Evolutionary conservation across 2,113 vertebrate genomes (phyloP), one percentile per base, ranked within the genome.

Genomic region (Guaruba guarouba): DNA sequence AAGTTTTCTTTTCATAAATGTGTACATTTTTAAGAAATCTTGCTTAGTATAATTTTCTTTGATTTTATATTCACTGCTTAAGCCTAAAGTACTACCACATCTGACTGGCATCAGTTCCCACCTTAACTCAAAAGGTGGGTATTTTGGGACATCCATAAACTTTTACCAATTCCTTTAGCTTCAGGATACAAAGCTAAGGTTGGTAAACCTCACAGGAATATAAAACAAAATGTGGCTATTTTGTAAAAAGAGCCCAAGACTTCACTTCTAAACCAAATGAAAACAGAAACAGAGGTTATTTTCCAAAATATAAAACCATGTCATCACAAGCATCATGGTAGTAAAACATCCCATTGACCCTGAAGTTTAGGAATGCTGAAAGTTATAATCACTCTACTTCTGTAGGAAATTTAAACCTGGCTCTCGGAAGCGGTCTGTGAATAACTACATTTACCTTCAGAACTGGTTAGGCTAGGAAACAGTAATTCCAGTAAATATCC

Each of bases 351-450:
- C 23, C 33, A 41, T 6, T 18, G 46, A 57, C 31, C 10, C 7
- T 52, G 31, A 71, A 55, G 13, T 19, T 79, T 20, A 66, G 8
- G 29, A 35, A 82, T 66, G 33, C 17, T 18, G 9, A 27, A 78
- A 78, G 66, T 63, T 59, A 52, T 8, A 68, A 82, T 68, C 17
- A 31, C 23, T 55, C 28, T 62, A 44, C 28, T 82, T 57, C 27
- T 5, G 2, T 28, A 44, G 41, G 55, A 57, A 44, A 54, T 0
- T 1, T 33, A 44, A 87, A 71, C 20, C 3, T 63, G 4, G 3
- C 29, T 89, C 68, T 68, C 19, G 39, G 19, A 39, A 79, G 33
- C 1, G 0, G 9, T 29, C 25, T 16, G 17, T 35, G 8, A 70
- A 27, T 19, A 83, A 75, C 7, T 46, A 18, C 1, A 1, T 64